Evolutionary conservation across 2,797 vertebrate genomes (phyloP).

Genomic region (Cacajao melanocephalus): DNA sequence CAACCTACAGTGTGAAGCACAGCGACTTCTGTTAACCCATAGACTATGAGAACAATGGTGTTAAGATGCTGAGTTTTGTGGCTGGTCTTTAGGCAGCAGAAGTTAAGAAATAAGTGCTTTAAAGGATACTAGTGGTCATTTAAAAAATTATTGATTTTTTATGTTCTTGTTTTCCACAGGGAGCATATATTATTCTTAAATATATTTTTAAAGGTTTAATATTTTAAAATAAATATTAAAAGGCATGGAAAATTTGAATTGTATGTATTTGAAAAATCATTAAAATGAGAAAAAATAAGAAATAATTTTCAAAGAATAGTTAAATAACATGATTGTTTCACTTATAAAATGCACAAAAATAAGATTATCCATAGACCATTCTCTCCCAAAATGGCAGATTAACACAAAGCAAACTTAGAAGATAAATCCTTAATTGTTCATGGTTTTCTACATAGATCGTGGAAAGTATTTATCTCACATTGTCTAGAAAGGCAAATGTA

Average conservation of each 20-base stretch:
- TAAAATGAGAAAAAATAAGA: conserved; percentile 15
- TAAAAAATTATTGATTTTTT: not conserved
- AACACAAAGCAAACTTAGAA: not conserved
- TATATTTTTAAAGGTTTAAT: not conserved
- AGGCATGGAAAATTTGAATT: not conserved
- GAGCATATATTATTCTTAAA: not conserved
- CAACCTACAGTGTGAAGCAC: not conserved
- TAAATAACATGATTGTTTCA: not conserved
- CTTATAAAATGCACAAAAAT: not conserved
- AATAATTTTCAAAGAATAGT: not conserved
- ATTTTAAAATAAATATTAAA: not conserved
- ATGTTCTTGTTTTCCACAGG: not conserved
- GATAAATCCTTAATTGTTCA: not conserved
- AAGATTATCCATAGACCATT: not conserved
- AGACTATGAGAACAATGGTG: not conserved
- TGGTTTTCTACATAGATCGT: not conserved
- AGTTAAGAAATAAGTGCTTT: not conserved
- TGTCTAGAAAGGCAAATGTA: not conserved
- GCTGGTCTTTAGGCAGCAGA: not conserved
- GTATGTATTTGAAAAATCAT: not conserved
- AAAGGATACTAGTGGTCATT: not conserved
- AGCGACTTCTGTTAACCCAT: not conserved
- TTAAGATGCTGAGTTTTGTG: conserved; percentile 6
- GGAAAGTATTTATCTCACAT: not conserved
- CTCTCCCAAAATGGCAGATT: not conserved